Base-by-base conservation (phyloP, 2,113 vertebrate genomes). In the Triplophysa rosa region DNA sequence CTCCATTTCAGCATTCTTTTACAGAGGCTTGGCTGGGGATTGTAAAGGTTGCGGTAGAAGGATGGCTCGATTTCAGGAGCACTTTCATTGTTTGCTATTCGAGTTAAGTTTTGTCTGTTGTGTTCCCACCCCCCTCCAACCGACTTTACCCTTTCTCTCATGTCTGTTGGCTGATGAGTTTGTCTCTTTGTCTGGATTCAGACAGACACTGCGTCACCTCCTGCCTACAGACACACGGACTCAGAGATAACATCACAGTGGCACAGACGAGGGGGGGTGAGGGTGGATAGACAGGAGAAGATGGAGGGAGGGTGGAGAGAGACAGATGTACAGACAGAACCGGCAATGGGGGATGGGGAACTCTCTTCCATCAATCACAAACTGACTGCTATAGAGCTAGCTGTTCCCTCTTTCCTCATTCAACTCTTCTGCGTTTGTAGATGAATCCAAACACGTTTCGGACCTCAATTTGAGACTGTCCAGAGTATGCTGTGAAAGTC, bases 141-240 rank as follows among this genome's bases (percentile, higher is more conserved):
- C 81, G 59, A 78, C 84, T 72, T 52, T 49, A 67, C 56, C 59
- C 84, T 79, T 83, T 87, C 75, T 85, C 84, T 61, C 85, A 67
- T 88, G 91, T 91, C 88, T 93, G 91, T 89, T 90, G 90, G 89
- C 90, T 90, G 90, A 91, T 92, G 92, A 94, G 91, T 93, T 92
- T 93, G 91, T 91, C 87, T 91, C 91, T 93, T 93, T 94, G 92
- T 92, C 92, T 93, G 90, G 88, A 88, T 91, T 88, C 90, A 91
- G 91, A 90, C 91, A 93, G 93, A 94, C 93, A 94, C 91, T 94
- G 93, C 93, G 93, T 94, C 93, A 93, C 91, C 92, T 92, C 92
- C 91, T 93, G 92, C 92, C 90, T 93, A 93, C 92, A 93, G 91
- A 93, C 92, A 92, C 90, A 92, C 92, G 93, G 91, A 93, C 92